Conservation (phyloP, 2,113 vertebrate genomes). For the Glaucidium brasilianum region DNA sequence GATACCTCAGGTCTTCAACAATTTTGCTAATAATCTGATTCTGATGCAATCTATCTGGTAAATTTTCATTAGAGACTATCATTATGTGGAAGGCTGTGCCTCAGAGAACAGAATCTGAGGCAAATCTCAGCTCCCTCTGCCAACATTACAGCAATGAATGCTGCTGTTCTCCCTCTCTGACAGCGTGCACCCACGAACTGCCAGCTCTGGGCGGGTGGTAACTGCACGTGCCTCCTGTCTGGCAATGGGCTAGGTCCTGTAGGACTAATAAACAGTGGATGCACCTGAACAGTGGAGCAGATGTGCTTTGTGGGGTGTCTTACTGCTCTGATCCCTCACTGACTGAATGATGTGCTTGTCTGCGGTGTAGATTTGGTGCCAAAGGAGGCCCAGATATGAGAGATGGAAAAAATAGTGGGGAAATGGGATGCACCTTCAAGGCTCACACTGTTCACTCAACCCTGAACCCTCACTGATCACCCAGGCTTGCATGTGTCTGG, state of each 20-base stretch:
- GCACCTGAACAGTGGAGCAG: not conserved
- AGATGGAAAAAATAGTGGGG: not conserved
- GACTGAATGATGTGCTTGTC: not conserved
- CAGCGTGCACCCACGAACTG: not conserved
- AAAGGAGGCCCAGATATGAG: not conserved
- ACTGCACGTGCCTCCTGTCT: not conserved
- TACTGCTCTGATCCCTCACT: not conserved
- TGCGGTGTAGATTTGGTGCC: not conserved
- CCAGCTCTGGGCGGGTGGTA: not conserved
- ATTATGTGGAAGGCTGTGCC: not conserved
- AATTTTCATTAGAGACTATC: not conserved
- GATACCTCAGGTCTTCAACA: not conserved
- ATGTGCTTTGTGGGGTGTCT: not conserved
- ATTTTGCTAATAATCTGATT: not conserved
- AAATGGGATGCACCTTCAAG: not conserved
- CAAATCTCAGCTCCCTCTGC: not conserved
- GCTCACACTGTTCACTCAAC: not conserved
- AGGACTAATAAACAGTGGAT: not conserved
- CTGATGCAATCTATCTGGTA: not conserved
- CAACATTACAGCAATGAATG: not conserved
- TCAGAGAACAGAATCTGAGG: not conserved
- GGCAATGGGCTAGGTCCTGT: not conserved
- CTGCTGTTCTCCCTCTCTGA: not conserved
- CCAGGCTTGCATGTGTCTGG: not conserved
- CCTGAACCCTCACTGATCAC: not conserved